Base-by-base conservation (phyloP, 1,140 invertebrate species). In the Ips nitidus region DNA sequence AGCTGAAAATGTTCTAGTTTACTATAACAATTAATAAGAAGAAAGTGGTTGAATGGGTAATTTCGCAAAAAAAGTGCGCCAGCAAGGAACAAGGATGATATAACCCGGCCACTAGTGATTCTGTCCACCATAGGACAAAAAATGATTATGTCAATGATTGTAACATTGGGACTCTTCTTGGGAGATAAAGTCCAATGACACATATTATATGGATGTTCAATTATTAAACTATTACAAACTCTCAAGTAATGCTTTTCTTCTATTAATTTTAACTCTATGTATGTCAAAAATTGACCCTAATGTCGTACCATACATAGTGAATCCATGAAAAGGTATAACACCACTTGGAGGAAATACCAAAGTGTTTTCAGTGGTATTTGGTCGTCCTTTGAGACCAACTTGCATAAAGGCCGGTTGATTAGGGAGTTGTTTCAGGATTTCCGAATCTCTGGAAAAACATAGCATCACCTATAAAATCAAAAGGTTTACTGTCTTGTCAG, bases 301-400 rank as follows among this genome's bases (percentile, higher is more conserved):
- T 50, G 22, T 76, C 87, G 84, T 85, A 95, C 93, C 93, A 82
- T 96, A 97, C 95, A 98, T 98, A 4, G 95, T 92, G 79, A 98
- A 98, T 1, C 95, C 96, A 80, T 98, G 95, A 80, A 97, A 98
- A 4, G 96, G 96, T 75, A 98, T 94, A 22, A 98, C 89, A 3
- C 95, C 95, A 82, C 92, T 95, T 1, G 95, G 95, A 8, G 96
- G 95, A 78, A 95, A 96, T 38, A 90, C 86, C n/a, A 94, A 88
- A 37, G 86, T 84, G 71, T 86, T 88, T 71, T 89, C 87, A 5
- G 87, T 76, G 3, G 85, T 86, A 2, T 87, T 85, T 47, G 86
- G 85, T 78, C 89, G 91, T n/a, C 89, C 89, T 81, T 92, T 91
- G 1, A 92, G 80, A 22, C 88, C 84, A 1, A 86, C 88, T 41